These are phyloP conservation scores for Trichacis sp. DNA, from an alignment of 2,888 invertebrate genomes.

Conservation along the genomic window DNA sequence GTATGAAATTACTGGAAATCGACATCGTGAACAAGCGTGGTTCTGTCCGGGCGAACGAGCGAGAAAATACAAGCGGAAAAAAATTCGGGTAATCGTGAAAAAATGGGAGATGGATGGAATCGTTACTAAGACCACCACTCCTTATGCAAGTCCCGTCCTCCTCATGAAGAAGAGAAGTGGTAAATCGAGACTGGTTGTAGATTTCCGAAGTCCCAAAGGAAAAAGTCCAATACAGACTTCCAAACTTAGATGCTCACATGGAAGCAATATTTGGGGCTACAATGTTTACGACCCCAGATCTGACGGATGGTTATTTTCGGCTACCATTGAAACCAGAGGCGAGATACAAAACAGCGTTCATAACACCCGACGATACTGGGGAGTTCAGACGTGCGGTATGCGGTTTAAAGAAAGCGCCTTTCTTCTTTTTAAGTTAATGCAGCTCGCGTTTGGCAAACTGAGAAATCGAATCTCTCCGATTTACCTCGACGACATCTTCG, in stretches of 20 bases:
- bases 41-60: slow-evolving; percentile 5
- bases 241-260: no score
- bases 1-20: no score
- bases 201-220: slow-evolving; percentile 11
- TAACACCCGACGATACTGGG: slow-evolving; percentile 45
- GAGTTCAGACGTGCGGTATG: slow-evolving; percentile 50
- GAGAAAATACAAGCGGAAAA: no score
- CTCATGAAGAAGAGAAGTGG: no score
- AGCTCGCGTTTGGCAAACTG: slow-evolving; percentile 8
- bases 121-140: no score
- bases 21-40: not conserved
- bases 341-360: slow-evolving; percentile 31
- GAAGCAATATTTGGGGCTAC: not conserved
- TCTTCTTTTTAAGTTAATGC: slow-evolving; percentile 43
- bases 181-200: slow-evolving; percentile 6
- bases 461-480: slow-evolving; percentile 10
- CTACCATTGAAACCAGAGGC: slow-evolving; percentile 25
- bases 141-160: no score
- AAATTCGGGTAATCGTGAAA: no score
- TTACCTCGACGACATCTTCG: slow-evolving; percentile 19
- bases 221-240: no score
- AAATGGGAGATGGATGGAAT: no score
- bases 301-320: slow-evolving; percentile 11
- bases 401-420: slow-evolving; percentile 50
- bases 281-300: slow-evolving; percentile 10